Base-by-base conservation (phyloP, 1,140 invertebrate species). In the Teleogryllus occipitalis region DNA sequence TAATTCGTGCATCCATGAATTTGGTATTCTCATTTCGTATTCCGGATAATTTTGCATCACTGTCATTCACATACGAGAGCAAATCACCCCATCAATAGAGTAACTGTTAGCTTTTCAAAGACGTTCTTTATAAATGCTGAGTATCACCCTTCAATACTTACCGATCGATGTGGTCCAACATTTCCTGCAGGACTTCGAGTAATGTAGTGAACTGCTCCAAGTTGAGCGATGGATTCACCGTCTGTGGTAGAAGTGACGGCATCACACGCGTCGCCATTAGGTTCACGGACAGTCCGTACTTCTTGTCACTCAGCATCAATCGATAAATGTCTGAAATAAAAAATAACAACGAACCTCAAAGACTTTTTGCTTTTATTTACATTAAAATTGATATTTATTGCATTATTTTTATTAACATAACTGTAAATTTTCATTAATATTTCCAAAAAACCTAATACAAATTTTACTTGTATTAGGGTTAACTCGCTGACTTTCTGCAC, bases 211-310 rank as follows among this genome's bases (percentile, higher is more conserved):
- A 98, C 86, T 98, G 95, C 80, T 98, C 96, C 82, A 98, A 88
- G 86, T 93, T 96, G 74, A 99, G 88, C 47, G 91, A 91, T 1
- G 96, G 94, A 86, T 97, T 97, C 73, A 98, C 93, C 4, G 96
- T 95, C 84, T 97, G 96, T 46, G 97, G 97, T 75, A 97, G 91
- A 8, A 98, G 87, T 10, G 94, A 91, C 0, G 97, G 97, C 90
- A 99, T 96, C 49, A 98, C 95, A 84, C 95, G 92, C 0, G 95
- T 97, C 0, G 97, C 97, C 91, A 98, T 94, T 82, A 97, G 89
- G 85, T 95, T 97, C 14, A 97, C 93, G 2, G 94, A 95, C 74
- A 98, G 87, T 15, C 96, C 97, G 86, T 96, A 98, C 84, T 94
- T 95, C 85, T 96, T 96, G 85, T 98, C 96, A 83, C 91, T 91